Conservation (phyloP, 2,797 vertebrate species). For the Gastrophryne carolinensis region DNA sequence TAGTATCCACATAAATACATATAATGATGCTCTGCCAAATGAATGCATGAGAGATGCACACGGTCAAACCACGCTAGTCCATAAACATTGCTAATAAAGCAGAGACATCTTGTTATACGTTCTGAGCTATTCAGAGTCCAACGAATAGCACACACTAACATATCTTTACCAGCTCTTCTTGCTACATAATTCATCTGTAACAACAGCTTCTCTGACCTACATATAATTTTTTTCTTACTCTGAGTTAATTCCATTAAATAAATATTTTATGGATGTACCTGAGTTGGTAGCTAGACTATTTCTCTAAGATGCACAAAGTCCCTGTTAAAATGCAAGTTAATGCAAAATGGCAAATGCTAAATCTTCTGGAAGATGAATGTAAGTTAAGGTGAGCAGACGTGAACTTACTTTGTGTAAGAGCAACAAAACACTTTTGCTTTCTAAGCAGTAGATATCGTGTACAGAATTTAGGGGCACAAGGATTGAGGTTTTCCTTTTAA, state of each 20-base stretch:
- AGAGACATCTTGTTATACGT: constrained; percentile 2
- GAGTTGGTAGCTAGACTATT: constrained; percentile 17
- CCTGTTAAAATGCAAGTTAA: constrained; percentile 13
- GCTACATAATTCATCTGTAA: constrained; percentile 28
- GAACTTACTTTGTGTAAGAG: background rate
- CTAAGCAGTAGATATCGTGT: too few species aligned
- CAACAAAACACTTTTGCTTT: background rate
- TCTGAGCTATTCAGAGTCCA: too few species aligned
- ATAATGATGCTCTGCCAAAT: background rate
- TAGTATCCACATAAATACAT: background rate
- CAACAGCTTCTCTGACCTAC: constrained; percentile 19
- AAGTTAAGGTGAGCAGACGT: background rate
- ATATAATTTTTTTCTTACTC: constrained; percentile 16
- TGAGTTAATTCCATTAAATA: constrained; percentile 25
- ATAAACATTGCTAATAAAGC: too few species aligned
- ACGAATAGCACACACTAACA: constrained; percentile 14
- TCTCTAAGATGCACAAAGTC: background rate
- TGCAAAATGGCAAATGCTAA: background rate
- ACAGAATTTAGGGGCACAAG: too few species aligned
- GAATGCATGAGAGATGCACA: background rate
- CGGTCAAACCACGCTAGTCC: too few species aligned
- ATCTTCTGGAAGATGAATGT: constrained; percentile 1
- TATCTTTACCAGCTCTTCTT: constrained; percentile 20
- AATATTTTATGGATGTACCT: constrained; percentile 29
- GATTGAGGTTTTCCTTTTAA: too few species aligned